These are phyloP conservation scores for Margaritifera margaritifera DNA, from an alignment of 2,888 invertebrate genomes.

Conservation along the genomic window DNA sequence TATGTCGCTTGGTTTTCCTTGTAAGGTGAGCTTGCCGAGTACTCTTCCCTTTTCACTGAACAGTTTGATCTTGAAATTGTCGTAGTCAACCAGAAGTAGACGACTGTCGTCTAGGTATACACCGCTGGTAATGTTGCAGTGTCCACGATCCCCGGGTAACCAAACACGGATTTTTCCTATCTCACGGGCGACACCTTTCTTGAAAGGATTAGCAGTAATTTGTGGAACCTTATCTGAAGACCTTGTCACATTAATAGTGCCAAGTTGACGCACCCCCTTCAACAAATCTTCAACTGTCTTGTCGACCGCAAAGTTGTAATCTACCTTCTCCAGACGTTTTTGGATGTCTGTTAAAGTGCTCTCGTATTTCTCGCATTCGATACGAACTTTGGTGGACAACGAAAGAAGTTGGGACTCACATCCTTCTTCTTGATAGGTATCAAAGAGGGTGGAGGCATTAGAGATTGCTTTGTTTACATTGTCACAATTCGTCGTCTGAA, in stretches of 20 bases:
- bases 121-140: conserved; percentile 31
- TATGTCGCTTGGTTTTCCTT: conserved; percentile 32
- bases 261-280: conserved; percentile 19
- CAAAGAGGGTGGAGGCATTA: conserved; percentile 22
- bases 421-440: conserved; percentile 29
- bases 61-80: conserved; percentile 35
- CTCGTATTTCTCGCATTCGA: conserved; percentile 26
- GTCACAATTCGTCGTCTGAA: conserved; percentile 18
- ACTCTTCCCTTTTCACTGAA: conserved; percentile 19
- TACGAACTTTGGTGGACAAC: conserved; percentile 14
- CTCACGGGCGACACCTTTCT: conserved; percentile 11
- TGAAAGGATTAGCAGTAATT: conserved; percentile 11
- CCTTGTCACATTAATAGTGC: conserved; percentile 24
- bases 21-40: conserved; percentile 17
- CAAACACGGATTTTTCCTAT: conserved; percentile 17
- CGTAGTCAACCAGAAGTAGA: conserved; percentile 27
- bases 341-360: conserved; percentile 17
- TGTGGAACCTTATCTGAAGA: conserved; percentile 12
- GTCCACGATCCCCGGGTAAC: conserved; percentile 32
- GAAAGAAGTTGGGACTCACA: conserved; percentile 24
- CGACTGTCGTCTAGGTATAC: conserved; percentile 29
- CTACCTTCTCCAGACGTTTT: conserved; percentile 19
- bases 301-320: conserved; percentile 27
- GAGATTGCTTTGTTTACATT: conserved; percentile 32
- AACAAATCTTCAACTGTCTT: conserved; percentile 21